Evolutionary conservation across 2,797 vertebrate species (phyloP).

Genomic region (Uromys caudimaculatus): DNA sequence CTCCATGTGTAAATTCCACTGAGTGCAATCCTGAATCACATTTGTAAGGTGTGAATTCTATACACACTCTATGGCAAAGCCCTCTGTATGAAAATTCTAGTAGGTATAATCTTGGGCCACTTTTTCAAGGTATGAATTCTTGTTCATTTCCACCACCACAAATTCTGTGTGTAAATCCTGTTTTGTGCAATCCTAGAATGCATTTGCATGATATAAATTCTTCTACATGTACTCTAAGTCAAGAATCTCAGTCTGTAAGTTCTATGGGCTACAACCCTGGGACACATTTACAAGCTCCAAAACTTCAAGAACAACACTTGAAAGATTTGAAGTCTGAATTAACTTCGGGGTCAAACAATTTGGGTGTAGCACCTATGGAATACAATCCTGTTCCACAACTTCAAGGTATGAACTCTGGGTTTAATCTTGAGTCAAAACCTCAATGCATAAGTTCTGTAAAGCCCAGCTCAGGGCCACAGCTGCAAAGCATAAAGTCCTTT

Average conservation of each 20-base stretch:
- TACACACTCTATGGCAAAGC: background rate
- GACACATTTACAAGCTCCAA: background rate
- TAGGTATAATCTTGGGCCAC: background rate
- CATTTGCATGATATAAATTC: background rate
- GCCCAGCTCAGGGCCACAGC: conserved; percentile 17
- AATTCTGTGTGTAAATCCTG: background rate
- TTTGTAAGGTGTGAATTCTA: background rate
- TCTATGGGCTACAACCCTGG: background rate
- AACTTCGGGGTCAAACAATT: conserved; percentile 25
- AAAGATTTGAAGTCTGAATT: conserved; percentile 46
- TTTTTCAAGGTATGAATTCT: background rate
- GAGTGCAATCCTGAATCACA: background rate
- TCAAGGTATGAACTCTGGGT: conserved; percentile 22
- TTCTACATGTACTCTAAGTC: background rate
- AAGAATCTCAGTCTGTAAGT: background rate
- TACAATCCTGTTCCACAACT: background rate
- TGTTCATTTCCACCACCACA: background rate
- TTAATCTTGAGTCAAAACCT: conserved; percentile 51
- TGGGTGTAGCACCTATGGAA: background rate
- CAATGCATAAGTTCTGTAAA: conserved; percentile 33
- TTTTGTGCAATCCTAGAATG: background rate
- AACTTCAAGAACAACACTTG: conserved; percentile 38
- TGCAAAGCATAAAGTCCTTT: conserved; percentile 35
- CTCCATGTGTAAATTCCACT: background rate
- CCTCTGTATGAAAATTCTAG: background rate